A percentile compares a stretch with the other conserved stretches of the same genome.
Conservation (phyloP, 2,888 invertebrate genomes). For the Abrostola triplasia region DNA sequence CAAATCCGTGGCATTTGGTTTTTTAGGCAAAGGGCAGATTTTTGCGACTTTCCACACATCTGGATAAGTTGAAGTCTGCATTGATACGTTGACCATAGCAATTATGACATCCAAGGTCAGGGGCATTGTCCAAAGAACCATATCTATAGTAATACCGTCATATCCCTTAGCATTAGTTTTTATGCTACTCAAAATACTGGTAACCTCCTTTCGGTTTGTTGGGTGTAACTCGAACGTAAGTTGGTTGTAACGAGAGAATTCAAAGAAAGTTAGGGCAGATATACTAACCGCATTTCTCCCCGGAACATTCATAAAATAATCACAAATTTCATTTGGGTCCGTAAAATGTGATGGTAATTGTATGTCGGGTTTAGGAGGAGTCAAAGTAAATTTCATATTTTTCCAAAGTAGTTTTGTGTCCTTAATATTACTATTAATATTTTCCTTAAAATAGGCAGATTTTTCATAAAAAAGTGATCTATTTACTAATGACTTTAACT, state of each 20-base stretch:
- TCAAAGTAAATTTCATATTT: not conserved
- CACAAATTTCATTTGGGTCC: not conserved
- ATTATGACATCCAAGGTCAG: too few relatives aligned
- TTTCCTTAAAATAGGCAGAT: not conserved
- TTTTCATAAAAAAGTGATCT: not conserved
- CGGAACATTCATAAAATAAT: not conserved
- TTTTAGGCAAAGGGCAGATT: constrained; percentile 2
- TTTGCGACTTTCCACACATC: too few relatives aligned
- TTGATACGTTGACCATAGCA: too few relatives aligned
- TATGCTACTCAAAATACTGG: not conserved
- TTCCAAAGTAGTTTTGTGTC: not conserved
- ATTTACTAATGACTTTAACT: not conserved
- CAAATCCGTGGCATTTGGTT: not conserved
- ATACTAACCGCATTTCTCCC: not conserved
- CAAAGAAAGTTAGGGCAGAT: not conserved
- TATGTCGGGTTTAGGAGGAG: not conserved
- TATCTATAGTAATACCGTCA: not conserved
- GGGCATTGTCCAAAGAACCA: too few relatives aligned
- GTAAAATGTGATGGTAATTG: not conserved
- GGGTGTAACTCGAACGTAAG: not conserved
- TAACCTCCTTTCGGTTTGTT: not conserved
- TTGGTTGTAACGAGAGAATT: not conserved
- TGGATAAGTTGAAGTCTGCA: too few relatives aligned
- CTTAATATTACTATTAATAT: not conserved
- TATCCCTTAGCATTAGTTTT: not conserved